These are phyloP conservation scores for Halocynthia aurantium DNA, from an alignment of 23 tunicate genomes.

Conservation along the genomic window DNA sequence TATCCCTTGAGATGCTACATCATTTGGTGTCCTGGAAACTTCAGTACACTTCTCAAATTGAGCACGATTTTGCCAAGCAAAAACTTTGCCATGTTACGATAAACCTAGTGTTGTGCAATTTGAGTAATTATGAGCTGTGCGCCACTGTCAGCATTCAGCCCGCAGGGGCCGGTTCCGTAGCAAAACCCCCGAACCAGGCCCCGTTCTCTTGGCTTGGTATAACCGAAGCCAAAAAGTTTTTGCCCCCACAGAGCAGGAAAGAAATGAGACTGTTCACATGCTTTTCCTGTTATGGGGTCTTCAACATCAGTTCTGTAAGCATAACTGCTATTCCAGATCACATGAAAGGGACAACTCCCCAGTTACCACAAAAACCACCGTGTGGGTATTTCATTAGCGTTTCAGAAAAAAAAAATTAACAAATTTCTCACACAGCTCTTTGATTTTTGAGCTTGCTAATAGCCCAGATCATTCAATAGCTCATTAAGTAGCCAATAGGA, in stretches of 20 bases:
- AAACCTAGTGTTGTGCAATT: conserved; percentile 31
- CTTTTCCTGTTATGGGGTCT: conserved; percentile 53
- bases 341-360: conserved; percentile 30
- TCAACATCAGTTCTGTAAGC: conserved; percentile 63
- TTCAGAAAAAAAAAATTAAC: not conserved
- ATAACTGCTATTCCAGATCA: conserved; percentile 70
- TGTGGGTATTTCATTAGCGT: conserved; percentile 14
- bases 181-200: conserved; percentile 17
- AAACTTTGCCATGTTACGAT: conserved; percentile 45
- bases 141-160: conserved; percentile 40
- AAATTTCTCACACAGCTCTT: not conserved
- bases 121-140: conserved; percentile 39
- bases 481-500: too few relatives aligned
- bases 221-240: conserved; percentile 33
- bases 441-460: too few relatives aligned
- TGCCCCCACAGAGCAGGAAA: conserved; percentile 33
- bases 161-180: conserved; percentile 8
- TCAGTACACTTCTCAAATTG: not conserved
- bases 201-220: conserved; percentile 66
- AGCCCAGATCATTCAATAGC: too few relatives aligned
- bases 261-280: conserved; percentile 55
- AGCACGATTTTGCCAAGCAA: conserved; percentile 38
- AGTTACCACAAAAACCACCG: conserved; percentile 60
- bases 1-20: conserved; percentile 54
- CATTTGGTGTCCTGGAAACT: conserved; percentile 70